Evolutionary conservation across 2,888 invertebrate species (phyloP).

Genomic region (Argyresthia goedartella): DNA sequence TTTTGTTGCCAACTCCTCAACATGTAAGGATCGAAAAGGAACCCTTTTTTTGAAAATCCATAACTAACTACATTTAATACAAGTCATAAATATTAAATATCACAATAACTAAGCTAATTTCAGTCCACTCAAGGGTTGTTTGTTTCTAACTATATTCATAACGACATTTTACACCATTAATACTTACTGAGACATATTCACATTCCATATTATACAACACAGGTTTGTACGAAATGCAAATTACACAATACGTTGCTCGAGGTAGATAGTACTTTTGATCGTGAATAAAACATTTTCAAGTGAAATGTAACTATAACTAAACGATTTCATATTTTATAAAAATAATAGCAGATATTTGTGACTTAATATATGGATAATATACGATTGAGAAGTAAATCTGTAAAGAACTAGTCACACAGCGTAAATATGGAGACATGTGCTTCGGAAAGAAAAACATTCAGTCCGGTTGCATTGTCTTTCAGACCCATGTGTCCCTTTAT

Average conservation of each 20-base stretch:
- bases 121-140: constrained; percentile 57
- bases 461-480: no score
- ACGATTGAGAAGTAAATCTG: not conserved
- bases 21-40: no score
- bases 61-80: constrained; percentile 50
- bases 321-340: no score
- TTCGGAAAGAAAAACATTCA: no score
- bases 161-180: constrained; percentile 19
- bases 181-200: constrained; percentile 1
- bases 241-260: not conserved
- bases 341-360: not conserved
- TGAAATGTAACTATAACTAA: not conserved
- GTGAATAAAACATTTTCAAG: not conserved
- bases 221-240: constrained; percentile 1
- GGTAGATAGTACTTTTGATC: constrained; percentile 2
- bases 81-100: constrained; percentile 66
- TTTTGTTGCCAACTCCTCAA: no score
- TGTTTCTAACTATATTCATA: constrained; percentile 33
- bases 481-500: no score
- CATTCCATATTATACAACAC: not conserved
- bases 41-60: constrained; percentile 24
- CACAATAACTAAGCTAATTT: constrained; percentile 61
- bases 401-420: not conserved
- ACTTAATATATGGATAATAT: not conserved
- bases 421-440: no score